phyloP scores from a whole-genome alignment of 2,113 vertebrate genomes.

The Bos taurus region ARS-UCD2.0 NC_037332.1:43795501-43796000 shows the following conservation, averaged over 20 bases:
- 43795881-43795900: neutral
- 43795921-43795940: neutral
- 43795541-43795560: neutral
- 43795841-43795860: neutral
- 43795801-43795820: neutral
- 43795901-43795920: neutral
- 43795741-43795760: neutral
- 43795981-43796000: neutral
- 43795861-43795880: neutral
- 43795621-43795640: accelerated
- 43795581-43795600: neutral
- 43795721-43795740: neutral
- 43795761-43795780: neutral
- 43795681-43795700: neutral
- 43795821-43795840: neutral
- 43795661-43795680: neutral
- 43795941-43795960: neutral
- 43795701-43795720: neutral
- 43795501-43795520: neutral
- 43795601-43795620: neutral
- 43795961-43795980: neutral
- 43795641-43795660: neutral
- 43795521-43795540: neutral
- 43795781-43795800: neutral
- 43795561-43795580: neutral